Evolutionary conservation across 1,140 invertebrate genomes (phyloP), one percentile per base, ranked within the genome.

Genomic region (Listronotus oregonensis): DNA sequence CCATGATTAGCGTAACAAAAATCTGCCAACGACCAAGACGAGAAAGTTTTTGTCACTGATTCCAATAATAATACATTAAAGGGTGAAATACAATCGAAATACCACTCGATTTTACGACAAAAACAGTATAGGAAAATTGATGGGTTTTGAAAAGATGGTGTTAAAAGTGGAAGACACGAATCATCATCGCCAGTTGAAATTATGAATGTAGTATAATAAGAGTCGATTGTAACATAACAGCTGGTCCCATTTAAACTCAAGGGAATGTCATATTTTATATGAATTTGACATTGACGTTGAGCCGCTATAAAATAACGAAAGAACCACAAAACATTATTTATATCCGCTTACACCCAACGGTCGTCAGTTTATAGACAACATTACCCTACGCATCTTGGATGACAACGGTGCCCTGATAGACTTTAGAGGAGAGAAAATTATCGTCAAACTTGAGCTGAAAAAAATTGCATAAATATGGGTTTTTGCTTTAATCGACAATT

Each of bases 251-350:
- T 46, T 60, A 14, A 66, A 66, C 39, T 44, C 37, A 17, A 17
- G 40, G n/a, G 40, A 59, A 32, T 32, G 40, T 9, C 57, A 66
- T 46, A 62, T 37, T 6, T 17, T 62, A 34, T 62, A 44, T 44
- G 57, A 61, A 39, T 62, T 62, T 56, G 57, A 60, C 37, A 47
- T 67, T 11, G 58, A 57, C 39, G 49, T 59, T 27, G 64, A 59
- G 21, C 64, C 56, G 57, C 10, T 60, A 60, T 40, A 55, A 44
- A 47, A 17, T 60, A 10, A 39, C 58, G 1, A 58, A 66, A 44
- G 50, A 47, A 39, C 57, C 64, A 21, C 58, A 37, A 46, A 66
- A 66, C 42, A 52, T 66, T 31, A 66, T 58, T 34, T 60, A 66
- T 60, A 37, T 60, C 57, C 64, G 14, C 32, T 60, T 6, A 66